Percentiles rank a stretch among this genome's conserved stretches.
Evolutionary conservation across 23 tunicate species (phyloP).

Genomic region (Ciona savignyi): DNA sequence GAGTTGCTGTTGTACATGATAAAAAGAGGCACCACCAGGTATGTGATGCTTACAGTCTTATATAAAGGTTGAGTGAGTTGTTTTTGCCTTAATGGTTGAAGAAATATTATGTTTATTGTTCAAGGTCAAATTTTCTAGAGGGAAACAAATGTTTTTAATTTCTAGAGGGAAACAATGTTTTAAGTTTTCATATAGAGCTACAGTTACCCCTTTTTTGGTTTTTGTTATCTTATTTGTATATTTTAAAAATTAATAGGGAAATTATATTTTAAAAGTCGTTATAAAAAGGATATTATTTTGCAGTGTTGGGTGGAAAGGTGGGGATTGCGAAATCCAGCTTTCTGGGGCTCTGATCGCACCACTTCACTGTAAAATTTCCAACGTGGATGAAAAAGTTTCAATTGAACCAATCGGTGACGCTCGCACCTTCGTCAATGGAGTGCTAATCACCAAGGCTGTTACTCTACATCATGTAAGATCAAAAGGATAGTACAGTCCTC

Average conservation of each 20-base stretch:
- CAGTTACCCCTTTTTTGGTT: background rate
- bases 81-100: no score
- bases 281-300: background rate
- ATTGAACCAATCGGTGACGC: conserved; percentile 54
- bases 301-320: conserved; percentile 73
- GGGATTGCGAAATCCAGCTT: conserved; percentile 82
- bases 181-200: background rate
- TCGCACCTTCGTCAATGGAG: conserved; percentile 57
- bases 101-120: no score
- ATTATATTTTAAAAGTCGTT: background rate
- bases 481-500: no score
- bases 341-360: conserved; percentile 49
- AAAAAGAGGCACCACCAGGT: conserved; percentile 70
- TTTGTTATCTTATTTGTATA: background rate
- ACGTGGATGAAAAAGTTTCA: conserved; percentile 59
- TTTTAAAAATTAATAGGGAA: background rate
- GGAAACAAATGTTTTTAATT: background rate
- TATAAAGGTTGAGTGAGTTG: background rate
- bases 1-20: conserved; percentile 75
- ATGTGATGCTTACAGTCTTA: background rate
- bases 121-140: background rate
- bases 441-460: conserved; percentile 19
- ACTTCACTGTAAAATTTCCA: conserved; percentile 48
- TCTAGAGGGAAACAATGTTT: background rate
- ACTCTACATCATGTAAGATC: conserved; percentile 66